Evolutionary conservation across 2,888 invertebrate species (phyloP), one percentile per base, ranked within the genome.

Genomic region (Cephus spinipes): DNA sequence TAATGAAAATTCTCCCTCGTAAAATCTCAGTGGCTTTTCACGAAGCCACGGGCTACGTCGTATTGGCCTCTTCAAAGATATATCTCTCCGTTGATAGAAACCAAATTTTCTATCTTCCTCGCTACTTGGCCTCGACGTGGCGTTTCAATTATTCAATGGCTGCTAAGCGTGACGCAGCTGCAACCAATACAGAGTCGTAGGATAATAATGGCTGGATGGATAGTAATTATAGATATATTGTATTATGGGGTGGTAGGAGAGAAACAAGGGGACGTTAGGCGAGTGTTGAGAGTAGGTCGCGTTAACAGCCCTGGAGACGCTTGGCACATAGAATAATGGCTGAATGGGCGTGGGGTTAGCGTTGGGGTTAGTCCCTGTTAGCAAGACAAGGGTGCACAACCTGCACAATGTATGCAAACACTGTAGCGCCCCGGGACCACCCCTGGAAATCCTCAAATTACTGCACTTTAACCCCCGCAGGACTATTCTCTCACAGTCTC

Each of bases 281-380:
- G 32, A 32, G 40, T 23, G 55, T 23, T 55, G 55, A 76, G 86
- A 85, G 80, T 82, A 83, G 86, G 84, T 86, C 85, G 89, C 84
- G 85, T 88, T 87, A 87, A 89, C 88, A 88, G 86, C 87, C 84
- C 87, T 85, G 87, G 88, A 86, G 87, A 83, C 85, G 84, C 80
- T 82, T 85, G 86, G 87, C 84, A 87, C 85, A 84, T 88, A 85
- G 87, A 89, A 88, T 89, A 89, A 89, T 89, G 85, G 88, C 55
- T 55, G 55, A 55, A 55, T 55, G 23, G 84, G 82, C 84, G 80
- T 81, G 83, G 79, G 79, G 84, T 81, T 80, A 71, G 83, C 71
- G 23, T 55, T 55, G 55, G 82, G 85, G 86, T 86, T 86, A 83
- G 85, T 85, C 85, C 83, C 85, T 85, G 88, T 88, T 88, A 88